Conservation (phyloP, 2,113 vertebrate species). For the Xenotilapia caudafasciata region DNA sequence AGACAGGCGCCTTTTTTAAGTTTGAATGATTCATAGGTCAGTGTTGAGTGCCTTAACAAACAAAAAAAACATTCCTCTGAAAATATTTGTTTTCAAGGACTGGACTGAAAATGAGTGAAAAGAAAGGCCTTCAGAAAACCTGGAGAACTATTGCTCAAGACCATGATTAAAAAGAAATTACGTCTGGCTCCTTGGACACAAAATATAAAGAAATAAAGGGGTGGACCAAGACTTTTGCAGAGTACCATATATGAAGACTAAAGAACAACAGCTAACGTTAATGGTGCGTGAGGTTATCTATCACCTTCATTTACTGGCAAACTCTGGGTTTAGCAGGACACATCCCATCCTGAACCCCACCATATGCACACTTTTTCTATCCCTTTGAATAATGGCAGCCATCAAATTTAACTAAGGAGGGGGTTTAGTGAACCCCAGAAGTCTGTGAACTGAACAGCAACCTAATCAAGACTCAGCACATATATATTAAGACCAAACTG, state of each 20-base stretch:
- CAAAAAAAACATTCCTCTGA: background rate
- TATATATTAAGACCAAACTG: background rate
- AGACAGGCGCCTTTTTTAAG: background rate
- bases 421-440: background rate
- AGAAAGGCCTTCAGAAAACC: background rate
- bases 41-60: background rate
- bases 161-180: background rate
- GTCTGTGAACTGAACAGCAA: background rate
- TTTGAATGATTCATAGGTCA: background rate
- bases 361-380: background rate
- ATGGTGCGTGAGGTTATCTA: background rate
- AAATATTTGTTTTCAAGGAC: background rate
- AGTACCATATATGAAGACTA: background rate
- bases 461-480: background rate
- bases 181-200: background rate
- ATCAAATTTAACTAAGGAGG: background rate
- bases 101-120: background rate
- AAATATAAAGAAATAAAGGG: background rate
- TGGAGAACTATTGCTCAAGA: background rate
- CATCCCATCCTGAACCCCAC: background rate
- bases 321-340: background rate
- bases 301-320: background rate
- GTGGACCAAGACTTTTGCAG: background rate
- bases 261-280: background rate
- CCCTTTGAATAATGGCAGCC: conserved; percentile 6